Evolutionary conservation across 2,797 vertebrate species (phyloP).

Genomic region (Luscinia megarhynchos): DNA sequence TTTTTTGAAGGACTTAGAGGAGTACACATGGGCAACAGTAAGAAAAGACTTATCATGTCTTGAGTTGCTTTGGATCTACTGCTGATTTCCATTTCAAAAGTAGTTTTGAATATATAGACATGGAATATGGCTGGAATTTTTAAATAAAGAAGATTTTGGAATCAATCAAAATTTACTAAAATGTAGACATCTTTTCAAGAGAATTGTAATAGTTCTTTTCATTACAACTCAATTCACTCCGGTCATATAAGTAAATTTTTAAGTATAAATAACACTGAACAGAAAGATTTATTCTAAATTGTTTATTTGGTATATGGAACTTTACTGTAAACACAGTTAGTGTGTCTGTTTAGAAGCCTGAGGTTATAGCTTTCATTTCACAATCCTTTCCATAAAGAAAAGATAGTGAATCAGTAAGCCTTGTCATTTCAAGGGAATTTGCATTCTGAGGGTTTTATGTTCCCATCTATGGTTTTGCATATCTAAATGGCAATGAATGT

Average conservation of each 20-base stretch:
- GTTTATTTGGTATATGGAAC: neutral
- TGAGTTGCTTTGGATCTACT: neutral
- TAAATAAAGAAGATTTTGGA: neutral
- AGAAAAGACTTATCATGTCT: neutral
- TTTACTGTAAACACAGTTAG: constrained; percentile 11
- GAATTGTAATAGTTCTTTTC: neutral
- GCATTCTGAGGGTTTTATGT: neutral
- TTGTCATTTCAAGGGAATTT: constrained; percentile 22
- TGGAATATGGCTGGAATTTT: neutral
- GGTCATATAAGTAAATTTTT: constrained; percentile 8
- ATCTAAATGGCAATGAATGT: constrained; percentile 6
- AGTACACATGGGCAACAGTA: neutral
- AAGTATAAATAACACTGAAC: neutral
- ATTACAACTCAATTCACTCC: neutral
- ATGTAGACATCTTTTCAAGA: neutral
- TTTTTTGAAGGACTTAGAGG: neutral
- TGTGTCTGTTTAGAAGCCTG: constrained; percentile 24
- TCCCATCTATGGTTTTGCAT: constrained; percentile 21
- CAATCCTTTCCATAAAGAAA: constrained; percentile 23
- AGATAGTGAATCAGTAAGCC: constrained; percentile 11
- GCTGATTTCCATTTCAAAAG: neutral
- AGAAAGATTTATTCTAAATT: constrained; percentile 32
- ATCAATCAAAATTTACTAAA: neutral
- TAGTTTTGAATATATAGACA: neutral
- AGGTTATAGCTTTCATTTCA: constrained; percentile 38